Percentiles rank a stretch among this genome's conserved stretches.
These are phyloP conservation scores for Alouatta palliata DNA, from an alignment of 2,113 vertebrate species.

Conservation along the genomic window DNA sequence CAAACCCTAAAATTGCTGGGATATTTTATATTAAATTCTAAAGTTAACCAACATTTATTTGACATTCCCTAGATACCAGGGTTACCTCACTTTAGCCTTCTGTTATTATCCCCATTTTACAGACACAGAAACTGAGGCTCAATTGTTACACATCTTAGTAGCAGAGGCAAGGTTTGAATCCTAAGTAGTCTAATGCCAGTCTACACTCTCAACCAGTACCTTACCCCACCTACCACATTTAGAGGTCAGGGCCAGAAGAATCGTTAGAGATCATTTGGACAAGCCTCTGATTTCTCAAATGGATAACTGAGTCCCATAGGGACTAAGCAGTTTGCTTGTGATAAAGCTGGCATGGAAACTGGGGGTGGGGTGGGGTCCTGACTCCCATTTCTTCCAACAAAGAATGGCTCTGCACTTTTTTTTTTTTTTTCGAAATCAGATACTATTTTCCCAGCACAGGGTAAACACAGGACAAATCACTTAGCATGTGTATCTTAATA, in stretches of 20 bases:
- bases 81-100: neutral
- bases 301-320: neutral
- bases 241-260: neutral
- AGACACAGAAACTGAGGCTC: neutral
- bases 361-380: neutral
- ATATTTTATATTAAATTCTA: neutral
- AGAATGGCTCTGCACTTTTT: neutral
- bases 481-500: conserved; percentile 83
- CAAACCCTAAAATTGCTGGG: neutral
- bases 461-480: conserved; percentile 78
- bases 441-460: conserved; percentile 62
- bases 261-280: neutral
- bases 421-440: conserved; percentile 58
- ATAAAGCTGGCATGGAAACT: neutral
- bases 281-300: neutral
- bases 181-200: too few relatives aligned
- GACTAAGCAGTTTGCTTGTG: neutral
- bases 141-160: neutral
- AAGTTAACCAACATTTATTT: neutral
- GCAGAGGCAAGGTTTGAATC: neutral
- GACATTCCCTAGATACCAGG: neutral
- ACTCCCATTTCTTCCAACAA: conserved; percentile 56
- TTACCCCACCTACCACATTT: neutral
- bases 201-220: neutral
- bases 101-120: neutral